Evolutionary conservation across 2,888 invertebrate species (phyloP).

Genomic region (Chrysotoxum bicinctum): DNA sequence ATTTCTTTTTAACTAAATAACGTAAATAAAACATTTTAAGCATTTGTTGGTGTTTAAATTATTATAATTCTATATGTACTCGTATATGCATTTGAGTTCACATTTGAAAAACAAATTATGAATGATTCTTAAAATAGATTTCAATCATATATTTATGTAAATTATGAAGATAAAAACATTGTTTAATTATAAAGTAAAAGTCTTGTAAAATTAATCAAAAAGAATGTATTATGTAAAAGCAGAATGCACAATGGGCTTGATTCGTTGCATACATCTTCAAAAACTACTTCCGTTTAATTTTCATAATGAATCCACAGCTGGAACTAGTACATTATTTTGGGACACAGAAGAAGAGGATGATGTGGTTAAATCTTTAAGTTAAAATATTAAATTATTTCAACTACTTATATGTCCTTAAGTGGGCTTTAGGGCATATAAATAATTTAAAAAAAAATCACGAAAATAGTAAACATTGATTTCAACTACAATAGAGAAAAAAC

Average conservation of each 20-base stretch:
- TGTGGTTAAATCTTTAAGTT: too few relatives aligned
- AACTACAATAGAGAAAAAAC: too few relatives aligned
- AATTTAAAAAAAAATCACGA: too few relatives aligned
- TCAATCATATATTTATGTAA: conserved; percentile 8
- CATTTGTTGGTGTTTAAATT: not conserved
- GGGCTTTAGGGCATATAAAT: too few relatives aligned
- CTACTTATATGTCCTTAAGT: too few relatives aligned
- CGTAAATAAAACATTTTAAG: not conserved
- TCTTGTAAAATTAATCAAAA: not conserved
- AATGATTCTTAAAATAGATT: conserved; percentile 26
- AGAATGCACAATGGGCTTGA: not conserved
- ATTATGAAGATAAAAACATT: not conserved
- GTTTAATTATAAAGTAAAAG: not conserved
- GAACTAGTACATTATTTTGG: too few relatives aligned
- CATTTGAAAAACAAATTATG: conserved; percentile 5
- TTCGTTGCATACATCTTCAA: not conserved
- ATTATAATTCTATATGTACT: too few relatives aligned
- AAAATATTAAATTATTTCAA: too few relatives aligned
- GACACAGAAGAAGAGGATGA: too few relatives aligned
- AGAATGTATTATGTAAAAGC: not conserved
- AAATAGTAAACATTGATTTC: too few relatives aligned
- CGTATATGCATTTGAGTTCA: not conserved
- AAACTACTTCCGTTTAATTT: not conserved
- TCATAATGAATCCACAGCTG: too few relatives aligned
- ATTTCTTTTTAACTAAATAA: not conserved